Evolutionary conservation across 2,113 vertebrate genomes (phyloP), one percentile per base, ranked within the genome.

Genomic region (Ancistrus triradiatus): DNA sequence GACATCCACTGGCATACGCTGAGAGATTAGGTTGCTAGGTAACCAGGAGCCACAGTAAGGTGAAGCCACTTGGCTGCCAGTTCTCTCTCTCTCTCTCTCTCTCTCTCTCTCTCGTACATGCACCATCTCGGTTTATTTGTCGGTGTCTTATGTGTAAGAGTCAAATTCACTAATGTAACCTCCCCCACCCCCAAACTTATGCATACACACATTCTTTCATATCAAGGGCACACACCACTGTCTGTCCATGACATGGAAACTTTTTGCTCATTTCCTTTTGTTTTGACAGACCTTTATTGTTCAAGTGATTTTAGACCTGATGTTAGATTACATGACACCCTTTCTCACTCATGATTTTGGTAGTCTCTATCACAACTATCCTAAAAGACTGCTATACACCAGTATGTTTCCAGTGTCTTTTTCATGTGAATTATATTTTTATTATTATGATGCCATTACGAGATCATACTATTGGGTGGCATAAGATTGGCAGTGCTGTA

Each of bases 21-120:
- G n/a, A 56, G 27, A 65, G 49, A 69, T 69, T 63, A 65, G 43
- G 66, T 69, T 73, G 71, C 71, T 68, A 68, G 60, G 71, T 69
- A 65, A 74, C 66, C 66, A 65, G 35, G 66, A 68, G 63, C 52
- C 56, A 48, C 58, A 63, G 61, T 31, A 43, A 66, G 61, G 71
- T 69, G 71, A 69, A 53, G 66, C 44, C 66, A 61, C 49, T 66
- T 74, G 42, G 50, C 61, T 65, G 49, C 53, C 60, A 33, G 43
- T 38, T n/a, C 43, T 43, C 22, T 48, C 7, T 14, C 55, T 7
- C 28, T 44, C 13, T 40, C n/a, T 11, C 1, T 27, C 22, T 47
- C 40, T 43, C 49, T 50, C 33, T 19, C 59, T 22, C 47, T 25
- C 24, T 28, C 19, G 27, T 31, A 31, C n/a, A n/a, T n/a, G n/a